Evolutionary conservation across 2,888 invertebrate species (phyloP).

Genomic region (Hyalella azteca): DNA sequence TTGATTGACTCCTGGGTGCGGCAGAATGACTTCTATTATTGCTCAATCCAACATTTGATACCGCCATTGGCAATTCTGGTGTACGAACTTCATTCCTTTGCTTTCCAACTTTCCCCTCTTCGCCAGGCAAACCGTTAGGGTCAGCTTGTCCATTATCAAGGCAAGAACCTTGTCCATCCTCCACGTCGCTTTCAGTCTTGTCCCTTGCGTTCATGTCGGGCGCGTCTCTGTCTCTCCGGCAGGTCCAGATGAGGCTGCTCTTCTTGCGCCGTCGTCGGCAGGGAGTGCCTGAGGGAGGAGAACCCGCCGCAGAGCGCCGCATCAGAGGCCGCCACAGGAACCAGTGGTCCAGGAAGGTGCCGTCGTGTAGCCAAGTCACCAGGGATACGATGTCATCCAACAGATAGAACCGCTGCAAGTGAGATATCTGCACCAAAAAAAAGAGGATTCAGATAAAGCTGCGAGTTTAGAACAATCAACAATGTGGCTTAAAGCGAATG

Average conservation of each 20-base stretch:
- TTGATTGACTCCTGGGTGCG: background rate
- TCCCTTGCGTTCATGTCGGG: background rate
- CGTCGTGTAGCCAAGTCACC: constrained; percentile 35
- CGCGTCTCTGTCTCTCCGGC: background rate
- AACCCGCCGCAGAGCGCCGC: background rate
- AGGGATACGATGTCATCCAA: constrained; percentile 18
- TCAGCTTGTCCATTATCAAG: background rate
- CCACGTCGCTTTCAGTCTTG: background rate
- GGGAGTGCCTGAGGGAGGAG: background rate
- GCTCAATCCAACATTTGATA: background rate
- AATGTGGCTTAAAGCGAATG: too few relatives aligned
- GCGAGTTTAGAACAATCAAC: background rate
- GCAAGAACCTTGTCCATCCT: background rate
- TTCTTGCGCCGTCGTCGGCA: background rate
- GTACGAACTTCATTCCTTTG: background rate
- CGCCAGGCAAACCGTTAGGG: background rate
- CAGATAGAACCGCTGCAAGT: constrained; percentile 26
- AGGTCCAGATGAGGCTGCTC: constrained; percentile 24
- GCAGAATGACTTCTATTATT: too few relatives aligned
- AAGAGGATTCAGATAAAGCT: background rate
- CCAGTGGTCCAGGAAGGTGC: constrained; percentile 31
- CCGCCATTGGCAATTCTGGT: background rate
- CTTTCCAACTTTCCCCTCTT: background rate
- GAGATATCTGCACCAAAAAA: background rate
- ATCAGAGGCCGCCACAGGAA: constrained; percentile 22